phyloP scores from a whole-genome alignment of 35 echinoderm and acorn worm species.

The Ophiothrix spiculata region DNA sequence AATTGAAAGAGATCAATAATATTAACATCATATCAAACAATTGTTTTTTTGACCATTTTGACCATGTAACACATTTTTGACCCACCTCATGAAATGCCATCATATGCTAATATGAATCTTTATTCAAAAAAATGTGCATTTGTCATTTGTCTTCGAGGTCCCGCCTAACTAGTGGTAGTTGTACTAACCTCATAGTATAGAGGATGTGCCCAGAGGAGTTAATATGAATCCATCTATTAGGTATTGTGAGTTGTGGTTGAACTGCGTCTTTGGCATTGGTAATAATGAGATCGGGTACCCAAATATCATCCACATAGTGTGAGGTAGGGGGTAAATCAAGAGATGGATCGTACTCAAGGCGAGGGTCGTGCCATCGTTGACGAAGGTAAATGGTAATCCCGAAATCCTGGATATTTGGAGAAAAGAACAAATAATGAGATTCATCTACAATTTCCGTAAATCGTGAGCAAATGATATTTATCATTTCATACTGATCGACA shows the following conservation, averaged over 20 bases:
- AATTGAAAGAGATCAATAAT: too few species aligned
- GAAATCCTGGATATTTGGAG: slow-evolving; percentile 4
- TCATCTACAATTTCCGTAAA: too few species aligned
- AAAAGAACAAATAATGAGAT: background rate
- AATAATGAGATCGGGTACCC: slow-evolving; percentile 44
- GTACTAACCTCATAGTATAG: slow-evolving; percentile 23
- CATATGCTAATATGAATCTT: too few species aligned
- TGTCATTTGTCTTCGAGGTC: background rate
- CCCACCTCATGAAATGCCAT: too few species aligned
- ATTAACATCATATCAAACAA: too few species aligned
- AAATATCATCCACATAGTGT: slow-evolving; percentile 22
- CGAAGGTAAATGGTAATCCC: slow-evolving; percentile 39
- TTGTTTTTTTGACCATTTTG: too few species aligned
- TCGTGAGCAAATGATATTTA: too few species aligned
- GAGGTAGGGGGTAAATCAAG: slow-evolving; percentile 13
- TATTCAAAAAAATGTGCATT: too few species aligned
- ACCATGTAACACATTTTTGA: too few species aligned
- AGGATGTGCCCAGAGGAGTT: background rate
- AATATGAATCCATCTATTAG: slow-evolving; percentile 27
- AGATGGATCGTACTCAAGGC: slow-evolving; percentile 1
- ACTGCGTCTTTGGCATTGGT: slow-evolving; percentile 21
- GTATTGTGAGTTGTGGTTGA: slow-evolving; percentile 16
- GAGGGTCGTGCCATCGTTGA: slow-evolving; percentile 37
- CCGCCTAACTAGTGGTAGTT: background rate
- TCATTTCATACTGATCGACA: too few species aligned